A percentile compares a stretch with the other conserved stretches of the same genome.
These are phyloP conservation scores for Babyrousa celebensis DNA, from an alignment of 2,797 vertebrate species.

Conservation along the genomic window DNA sequence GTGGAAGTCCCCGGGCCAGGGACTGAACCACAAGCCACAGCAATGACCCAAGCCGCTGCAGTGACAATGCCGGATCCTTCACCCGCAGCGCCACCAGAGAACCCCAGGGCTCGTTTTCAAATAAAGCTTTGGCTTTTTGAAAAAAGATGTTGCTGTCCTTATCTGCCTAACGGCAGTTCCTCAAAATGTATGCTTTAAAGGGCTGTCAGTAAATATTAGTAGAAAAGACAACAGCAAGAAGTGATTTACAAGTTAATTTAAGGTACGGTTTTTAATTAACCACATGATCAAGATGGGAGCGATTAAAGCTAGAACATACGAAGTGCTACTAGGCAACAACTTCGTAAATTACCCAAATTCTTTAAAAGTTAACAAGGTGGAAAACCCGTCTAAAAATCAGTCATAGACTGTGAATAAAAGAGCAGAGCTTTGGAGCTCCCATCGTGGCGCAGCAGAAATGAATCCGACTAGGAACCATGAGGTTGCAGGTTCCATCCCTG, in stretches of 20 bases:
- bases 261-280: slow-evolving; percentile 41
- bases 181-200: slow-evolving; percentile 44
- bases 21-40: too few relatives aligned
- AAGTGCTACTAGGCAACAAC: not conserved
- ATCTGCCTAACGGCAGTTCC: not conserved
- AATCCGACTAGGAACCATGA: too few relatives aligned
- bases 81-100: too few relatives aligned
- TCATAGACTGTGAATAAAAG: not conserved
- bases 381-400: not conserved
- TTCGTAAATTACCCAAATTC: slow-evolving; percentile 35
- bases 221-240: not conserved
- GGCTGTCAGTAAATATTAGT: not conserved
- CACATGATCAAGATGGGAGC: not conserved
- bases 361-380: slow-evolving; percentile 46
- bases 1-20: too few relatives aligned
- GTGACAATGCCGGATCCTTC: too few relatives aligned
- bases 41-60: too few relatives aligned
- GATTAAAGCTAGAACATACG: not conserved
- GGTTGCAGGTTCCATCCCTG: too few relatives aligned
- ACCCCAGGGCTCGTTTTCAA: not conserved
- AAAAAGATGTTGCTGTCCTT: not conserved
- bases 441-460: too few relatives aligned
- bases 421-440: not conserved
- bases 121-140: not conserved
- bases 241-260: slow-evolving; percentile 39